Evolutionary conservation across 2,797 vertebrate genomes (phyloP).

Genomic region (Manis crassicaudata): DNA sequence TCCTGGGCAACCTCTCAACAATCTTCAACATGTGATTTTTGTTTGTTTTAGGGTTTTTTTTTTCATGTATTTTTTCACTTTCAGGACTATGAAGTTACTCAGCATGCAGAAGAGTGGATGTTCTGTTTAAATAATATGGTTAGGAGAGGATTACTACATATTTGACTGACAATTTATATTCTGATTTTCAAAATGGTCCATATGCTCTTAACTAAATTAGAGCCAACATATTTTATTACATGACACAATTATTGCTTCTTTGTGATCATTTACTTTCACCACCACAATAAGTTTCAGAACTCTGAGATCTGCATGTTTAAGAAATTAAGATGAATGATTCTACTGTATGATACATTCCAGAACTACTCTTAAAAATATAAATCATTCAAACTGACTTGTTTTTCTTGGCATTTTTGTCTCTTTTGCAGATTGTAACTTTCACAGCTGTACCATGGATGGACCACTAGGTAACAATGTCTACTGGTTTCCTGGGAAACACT

Average conservation of each 20-base stretch:
- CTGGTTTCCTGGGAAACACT: background rate
- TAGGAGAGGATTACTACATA: background rate
- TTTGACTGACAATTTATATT: background rate
- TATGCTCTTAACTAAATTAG: constrained; percentile 8
- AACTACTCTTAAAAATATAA: constrained; percentile 21
- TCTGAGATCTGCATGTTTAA: background rate
- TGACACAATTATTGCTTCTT: background rate
- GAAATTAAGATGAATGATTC: constrained; percentile 9
- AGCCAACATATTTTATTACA: background rate
- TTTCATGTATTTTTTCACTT: background rate
- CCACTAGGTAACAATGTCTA: background rate
- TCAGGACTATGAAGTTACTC: background rate
- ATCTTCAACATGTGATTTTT: background rate
- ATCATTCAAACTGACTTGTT: background rate
- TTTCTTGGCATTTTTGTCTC: background rate
- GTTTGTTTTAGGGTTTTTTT: background rate
- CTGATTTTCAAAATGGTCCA: background rate
- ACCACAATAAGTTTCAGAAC: background rate
- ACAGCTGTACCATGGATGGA: background rate
- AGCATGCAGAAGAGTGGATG: background rate
- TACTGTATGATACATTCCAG: background rate
- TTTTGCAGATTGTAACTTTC: background rate
- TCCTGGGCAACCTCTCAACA: background rate
- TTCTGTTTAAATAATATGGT: background rate
- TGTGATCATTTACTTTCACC: background rate